phyloP scores from a whole-genome alignment of 2,113 vertebrate species.

The Regulus satrapa region DNA sequence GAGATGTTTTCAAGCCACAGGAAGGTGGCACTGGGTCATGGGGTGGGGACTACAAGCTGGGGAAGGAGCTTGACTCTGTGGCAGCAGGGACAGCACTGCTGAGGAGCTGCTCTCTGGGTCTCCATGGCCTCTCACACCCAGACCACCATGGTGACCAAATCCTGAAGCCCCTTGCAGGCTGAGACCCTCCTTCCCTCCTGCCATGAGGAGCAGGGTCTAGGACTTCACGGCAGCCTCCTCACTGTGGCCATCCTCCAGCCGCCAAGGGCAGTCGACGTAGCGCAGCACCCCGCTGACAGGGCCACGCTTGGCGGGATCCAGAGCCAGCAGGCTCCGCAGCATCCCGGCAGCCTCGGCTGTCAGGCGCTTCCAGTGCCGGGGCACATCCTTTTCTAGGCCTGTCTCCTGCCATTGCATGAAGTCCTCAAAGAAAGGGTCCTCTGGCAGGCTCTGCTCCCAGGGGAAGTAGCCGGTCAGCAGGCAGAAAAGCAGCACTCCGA shows the following conservation, averaged over 20 bases:
- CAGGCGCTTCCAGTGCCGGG: constrained; percentile 83
- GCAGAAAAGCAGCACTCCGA: constrained; percentile 90
- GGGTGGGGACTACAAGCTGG: not conserved
- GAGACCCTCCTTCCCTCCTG: not conserved
- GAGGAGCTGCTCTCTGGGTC: not conserved
- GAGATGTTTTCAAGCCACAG: not conserved
- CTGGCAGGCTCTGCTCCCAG: constrained; percentile 83
- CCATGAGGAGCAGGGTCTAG: not conserved
- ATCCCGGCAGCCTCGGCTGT: constrained; percentile 78
- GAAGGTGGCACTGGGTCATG: not conserved
- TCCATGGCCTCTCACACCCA: rapidly evolving
- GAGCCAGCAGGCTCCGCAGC: constrained; percentile 81
- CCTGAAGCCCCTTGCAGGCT: not conserved
- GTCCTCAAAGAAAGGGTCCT: constrained; percentile 89
- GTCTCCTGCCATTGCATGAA: constrained; percentile 83
- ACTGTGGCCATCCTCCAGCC: not conserved
- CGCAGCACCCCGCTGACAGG: constrained; percentile 66
- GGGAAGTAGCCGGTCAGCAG: constrained; percentile 93
- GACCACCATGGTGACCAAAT: rapidly evolving
- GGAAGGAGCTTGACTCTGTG: not conserved
- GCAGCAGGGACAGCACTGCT: not conserved
- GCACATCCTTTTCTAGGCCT: constrained; percentile 66
- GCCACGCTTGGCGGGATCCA: constrained; percentile 72
- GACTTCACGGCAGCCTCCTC: not conserved
- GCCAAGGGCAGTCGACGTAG: constrained; percentile 73